phyloP scores from a whole-genome alignment of 2,113 vertebrate species.

The Brachirus orientalis region DNA sequence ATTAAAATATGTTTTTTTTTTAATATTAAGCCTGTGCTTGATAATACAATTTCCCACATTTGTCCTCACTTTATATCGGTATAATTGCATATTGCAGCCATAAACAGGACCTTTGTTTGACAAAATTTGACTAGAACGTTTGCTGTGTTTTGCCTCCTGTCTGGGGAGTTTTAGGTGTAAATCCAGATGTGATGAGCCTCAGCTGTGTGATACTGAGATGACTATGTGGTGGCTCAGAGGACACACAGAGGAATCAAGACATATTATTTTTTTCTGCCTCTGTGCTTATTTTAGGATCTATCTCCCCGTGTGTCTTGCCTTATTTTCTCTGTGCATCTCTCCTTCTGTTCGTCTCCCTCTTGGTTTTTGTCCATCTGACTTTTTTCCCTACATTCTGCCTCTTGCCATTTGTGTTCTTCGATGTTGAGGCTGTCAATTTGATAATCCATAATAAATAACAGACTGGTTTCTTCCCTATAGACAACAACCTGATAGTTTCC shows the following conservation, averaged over 20 bases:
- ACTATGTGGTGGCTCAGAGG: not conserved
- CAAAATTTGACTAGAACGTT: not conserved
- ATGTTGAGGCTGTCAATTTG: slow-evolving; percentile 67
- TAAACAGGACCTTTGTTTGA: not conserved
- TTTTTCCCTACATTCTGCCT: slow-evolving; percentile 35
- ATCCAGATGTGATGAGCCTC: slow-evolving; percentile 19
- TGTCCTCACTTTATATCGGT: too few relatives aligned
- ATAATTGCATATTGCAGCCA: not conserved
- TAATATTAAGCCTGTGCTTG: too few relatives aligned
- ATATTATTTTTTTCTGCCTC: not conserved
- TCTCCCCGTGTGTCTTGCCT: slow-evolving; percentile 21
- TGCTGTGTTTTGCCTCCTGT: not conserved
- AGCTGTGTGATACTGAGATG: slow-evolving; percentile 13
- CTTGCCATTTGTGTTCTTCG: slow-evolving; percentile 35
- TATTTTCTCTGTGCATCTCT: slow-evolving; percentile 31
- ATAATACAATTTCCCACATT: too few relatives aligned
- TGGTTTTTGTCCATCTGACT: slow-evolving; percentile 19
- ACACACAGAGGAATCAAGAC: not conserved
- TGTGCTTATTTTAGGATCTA: slow-evolving; percentile 22
- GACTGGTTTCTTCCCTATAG: slow-evolving; percentile 47
- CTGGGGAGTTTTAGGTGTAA: slow-evolving; percentile 1
- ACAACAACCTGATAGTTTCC: too few relatives aligned
- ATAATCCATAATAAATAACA: slow-evolving; percentile 70
- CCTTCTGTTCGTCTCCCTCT: slow-evolving; percentile 14
- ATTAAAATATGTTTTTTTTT: too few relatives aligned